Percentiles rank a stretch among this genome's conserved stretches.
These are phyloP conservation scores for Drosophila ustulata DNA, from an alignment of 2,888 invertebrate genomes.

Conservation along the genomic window DNA sequence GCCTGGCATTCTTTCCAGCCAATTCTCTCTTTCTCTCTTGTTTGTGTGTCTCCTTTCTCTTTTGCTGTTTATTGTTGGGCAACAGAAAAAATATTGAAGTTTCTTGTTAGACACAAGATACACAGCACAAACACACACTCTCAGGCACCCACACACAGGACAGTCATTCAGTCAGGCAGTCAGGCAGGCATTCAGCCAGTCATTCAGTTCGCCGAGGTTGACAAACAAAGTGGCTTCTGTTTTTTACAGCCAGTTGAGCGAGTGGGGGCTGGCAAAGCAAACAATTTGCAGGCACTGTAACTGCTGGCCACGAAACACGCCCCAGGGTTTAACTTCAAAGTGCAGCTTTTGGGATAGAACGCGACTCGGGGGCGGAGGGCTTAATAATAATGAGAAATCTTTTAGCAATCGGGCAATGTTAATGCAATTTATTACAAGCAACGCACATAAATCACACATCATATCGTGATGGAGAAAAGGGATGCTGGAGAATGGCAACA, in stretches of 20 bases:
- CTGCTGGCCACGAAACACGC: conserved; percentile 46
- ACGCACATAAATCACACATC: conserved; percentile 55
- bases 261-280: conserved; percentile 36
- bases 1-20: conserved; percentile 54
- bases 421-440: conserved; percentile 59
- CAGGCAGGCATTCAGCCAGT: conserved; percentile 31
- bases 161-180: conserved; percentile 29
- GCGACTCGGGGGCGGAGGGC: background rate
- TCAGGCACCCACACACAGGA: conserved; percentile 5
- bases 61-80: conserved; percentile 63
- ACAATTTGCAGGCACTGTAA: conserved; percentile 45
- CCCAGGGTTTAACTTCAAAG: conserved; percentile 68
- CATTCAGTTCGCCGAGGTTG: conserved; percentile 48
- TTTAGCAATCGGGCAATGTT: conserved; percentile 36
- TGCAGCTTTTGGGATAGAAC: conserved; percentile 35
- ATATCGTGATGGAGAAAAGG: conserved; percentile 23
- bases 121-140: conserved; percentile 28
- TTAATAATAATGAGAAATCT: conserved; percentile 47
- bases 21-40: conserved; percentile 26
- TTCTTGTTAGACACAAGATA: conserved; percentile 61
- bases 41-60: conserved; percentile 5
- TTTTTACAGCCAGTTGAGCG: conserved; percentile 40
- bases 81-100: conserved; percentile 75
- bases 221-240: conserved; percentile 70
- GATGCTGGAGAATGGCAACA: background rate